phyloP scores from a whole-genome alignment of 1,140 invertebrate species.

The Phenacoccus solenopsis region DNA sequence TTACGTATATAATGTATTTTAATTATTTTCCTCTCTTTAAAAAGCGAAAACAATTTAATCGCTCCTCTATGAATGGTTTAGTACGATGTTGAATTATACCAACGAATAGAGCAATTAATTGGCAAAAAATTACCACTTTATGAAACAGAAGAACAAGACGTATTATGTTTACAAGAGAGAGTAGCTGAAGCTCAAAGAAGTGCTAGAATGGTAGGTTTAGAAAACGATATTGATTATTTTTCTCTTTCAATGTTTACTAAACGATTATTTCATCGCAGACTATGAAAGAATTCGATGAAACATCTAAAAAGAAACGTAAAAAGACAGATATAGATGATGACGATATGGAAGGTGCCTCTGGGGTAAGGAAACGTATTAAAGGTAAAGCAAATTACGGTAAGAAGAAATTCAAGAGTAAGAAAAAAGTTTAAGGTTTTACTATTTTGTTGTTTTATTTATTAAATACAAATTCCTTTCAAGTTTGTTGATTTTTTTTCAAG shows the following conservation, averaged over 20 bases:
- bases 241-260: too few species aligned
- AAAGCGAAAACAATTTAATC: not conserved
- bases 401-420: slow-evolving; percentile 21
- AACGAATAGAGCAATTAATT: slow-evolving; percentile 89
- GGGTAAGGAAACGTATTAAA: slow-evolving; percentile 63
- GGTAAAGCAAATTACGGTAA: slow-evolving; percentile 9
- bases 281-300: slow-evolving; percentile 40
- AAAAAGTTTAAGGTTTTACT: too few species aligned
- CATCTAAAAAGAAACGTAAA: slow-evolving; percentile 47
- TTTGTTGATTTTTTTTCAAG: not conserved
- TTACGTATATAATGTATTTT: too few species aligned
- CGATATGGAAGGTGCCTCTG: slow-evolving; percentile 65
- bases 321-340: slow-evolving; percentile 43
- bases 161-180: slow-evolving; percentile 85
- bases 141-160: slow-evolving; percentile 80
- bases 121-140: slow-evolving; percentile 84
- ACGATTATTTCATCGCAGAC: slow-evolving; percentile 26
- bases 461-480: not conserved
- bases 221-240: too few species aligned
- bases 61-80: too few species aligned
- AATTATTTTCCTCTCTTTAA: not conserved
- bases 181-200: slow-evolving; percentile 82
- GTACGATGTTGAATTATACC: slow-evolving; percentile 96
- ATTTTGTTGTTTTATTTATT: not conserved
- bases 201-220: slow-evolving; percentile 74